Evolutionary conservation across 2,888 invertebrate species (phyloP).

Genomic region (Leptinotarsa juncta): DNA sequence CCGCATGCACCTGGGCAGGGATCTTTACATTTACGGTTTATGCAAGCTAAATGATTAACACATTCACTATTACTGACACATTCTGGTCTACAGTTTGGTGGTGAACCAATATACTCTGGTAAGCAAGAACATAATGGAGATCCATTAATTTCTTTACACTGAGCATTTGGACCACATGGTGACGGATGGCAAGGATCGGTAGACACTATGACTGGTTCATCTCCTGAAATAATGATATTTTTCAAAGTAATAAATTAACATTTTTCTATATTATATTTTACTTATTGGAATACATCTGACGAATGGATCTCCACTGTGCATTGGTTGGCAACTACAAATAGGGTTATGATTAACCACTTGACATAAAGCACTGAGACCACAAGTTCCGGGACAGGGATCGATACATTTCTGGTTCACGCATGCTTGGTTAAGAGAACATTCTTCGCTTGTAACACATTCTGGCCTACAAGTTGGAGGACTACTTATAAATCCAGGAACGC

Average conservation of each 20-base stretch:
- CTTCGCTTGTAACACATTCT: constrained; percentile 79
- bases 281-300: constrained; percentile 72
- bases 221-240: constrained; percentile 54
- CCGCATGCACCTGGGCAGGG: constrained; percentile 71
- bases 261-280: constrained; percentile 29
- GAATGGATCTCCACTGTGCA: constrained; percentile 70
- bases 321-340: constrained; percentile 78
- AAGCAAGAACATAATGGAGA: constrained; percentile 81
- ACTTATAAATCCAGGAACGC: constrained; percentile 77
- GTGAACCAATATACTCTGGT: constrained; percentile 75
- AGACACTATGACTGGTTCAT: constrained; percentile 64
- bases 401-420: constrained; percentile 81
- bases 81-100: constrained; percentile 80
- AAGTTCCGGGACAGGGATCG: constrained; percentile 79
- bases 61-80: constrained; percentile 81
- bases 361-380: constrained; percentile 79
- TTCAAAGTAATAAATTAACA: constrained; percentile 38
- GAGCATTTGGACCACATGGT: constrained; percentile 83
- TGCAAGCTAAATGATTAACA: constrained; percentile 65
- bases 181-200: constrained; percentile 75
- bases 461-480: constrained; percentile 80
- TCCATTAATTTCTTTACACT: constrained; percentile 69
- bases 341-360: constrained; percentile 82
- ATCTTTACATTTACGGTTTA: constrained; percentile 63
- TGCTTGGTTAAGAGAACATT: constrained; percentile 76